Conservation (phyloP, 2,888 invertebrate species). For the Himalopsyche kuldschensis region DNA sequence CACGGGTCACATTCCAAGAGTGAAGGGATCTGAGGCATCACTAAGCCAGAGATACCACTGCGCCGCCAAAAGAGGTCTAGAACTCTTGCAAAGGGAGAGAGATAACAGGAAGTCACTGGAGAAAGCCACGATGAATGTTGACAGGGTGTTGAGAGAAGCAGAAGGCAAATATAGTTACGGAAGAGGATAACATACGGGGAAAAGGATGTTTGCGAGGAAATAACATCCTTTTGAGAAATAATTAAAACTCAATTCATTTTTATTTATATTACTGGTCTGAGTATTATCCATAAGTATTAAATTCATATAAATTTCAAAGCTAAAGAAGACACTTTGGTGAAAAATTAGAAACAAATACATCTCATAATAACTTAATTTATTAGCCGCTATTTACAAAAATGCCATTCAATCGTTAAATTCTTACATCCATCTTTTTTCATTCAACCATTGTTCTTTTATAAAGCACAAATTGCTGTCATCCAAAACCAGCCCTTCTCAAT, state of each 20-base stretch:
- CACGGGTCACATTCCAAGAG: slow-evolving; percentile 72
- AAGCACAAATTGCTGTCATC: too few relatives aligned
- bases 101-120: slow-evolving; percentile 54
- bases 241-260: background rate
- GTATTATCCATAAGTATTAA: background rate
- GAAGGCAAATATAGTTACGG: slow-evolving; percentile 55
- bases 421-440: too few relatives aligned
- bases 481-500: too few relatives aligned
- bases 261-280: background rate
- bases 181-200: slow-evolving; percentile 61
- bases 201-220: slow-evolving; percentile 57
- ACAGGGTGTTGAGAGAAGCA: slow-evolving; percentile 51
- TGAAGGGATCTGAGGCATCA: slow-evolving; percentile 67
- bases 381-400: background rate
- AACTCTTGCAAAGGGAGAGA: slow-evolving; percentile 61
- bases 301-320: background rate
- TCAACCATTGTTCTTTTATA: too few relatives aligned
- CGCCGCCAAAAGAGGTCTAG: slow-evolving; percentile 66
- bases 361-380: background rate
- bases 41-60: slow-evolving; percentile 70
- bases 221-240: slow-evolving; percentile 29
- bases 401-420: too few relatives aligned
- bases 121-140: slow-evolving; percentile 50
- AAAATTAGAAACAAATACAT: background rate
- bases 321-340: background rate